Percentiles rank a stretch among this genome's conserved stretches.
phyloP scores from a whole-genome alignment of 2,888 invertebrate genomes.

The Drosophila mayaguana region DNA sequence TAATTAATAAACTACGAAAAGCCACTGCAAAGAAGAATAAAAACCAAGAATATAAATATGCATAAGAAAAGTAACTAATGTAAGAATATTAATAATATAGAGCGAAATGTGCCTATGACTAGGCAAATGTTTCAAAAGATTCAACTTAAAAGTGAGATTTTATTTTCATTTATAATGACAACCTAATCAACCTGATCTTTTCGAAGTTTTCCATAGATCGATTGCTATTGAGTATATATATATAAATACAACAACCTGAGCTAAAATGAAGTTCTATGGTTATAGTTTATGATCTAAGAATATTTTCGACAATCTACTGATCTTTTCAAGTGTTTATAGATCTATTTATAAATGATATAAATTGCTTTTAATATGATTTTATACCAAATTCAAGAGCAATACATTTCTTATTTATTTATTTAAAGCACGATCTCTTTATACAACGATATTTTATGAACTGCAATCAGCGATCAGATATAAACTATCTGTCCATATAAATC shows the following conservation, averaged over 20 bases:
- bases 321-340: background rate
- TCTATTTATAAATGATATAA: too few relatives aligned
- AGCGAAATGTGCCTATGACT: background rate
- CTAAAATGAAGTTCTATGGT: background rate
- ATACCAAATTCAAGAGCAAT: background rate
- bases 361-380: background rate
- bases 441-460: too few relatives aligned
- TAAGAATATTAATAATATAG: background rate
- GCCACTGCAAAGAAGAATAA: background rate
- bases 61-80: background rate
- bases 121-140: background rate
- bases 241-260: background rate
- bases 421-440: background rate
- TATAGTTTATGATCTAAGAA: background rate
- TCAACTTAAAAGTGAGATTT: background rate
- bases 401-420: background rate
- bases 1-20: too few relatives aligned
- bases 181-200: slow-evolving; percentile 1
- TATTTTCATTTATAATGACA: background rate
- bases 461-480: too few relatives aligned
- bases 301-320: background rate
- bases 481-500: background rate
- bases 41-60: background rate
- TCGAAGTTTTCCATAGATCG: slow-evolving; percentile 11
- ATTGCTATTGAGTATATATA: background rate